These are phyloP conservation scores for Scolopax mira DNA, from an alignment of 2,113 vertebrate genomes.

Conservation along the genomic window DNA sequence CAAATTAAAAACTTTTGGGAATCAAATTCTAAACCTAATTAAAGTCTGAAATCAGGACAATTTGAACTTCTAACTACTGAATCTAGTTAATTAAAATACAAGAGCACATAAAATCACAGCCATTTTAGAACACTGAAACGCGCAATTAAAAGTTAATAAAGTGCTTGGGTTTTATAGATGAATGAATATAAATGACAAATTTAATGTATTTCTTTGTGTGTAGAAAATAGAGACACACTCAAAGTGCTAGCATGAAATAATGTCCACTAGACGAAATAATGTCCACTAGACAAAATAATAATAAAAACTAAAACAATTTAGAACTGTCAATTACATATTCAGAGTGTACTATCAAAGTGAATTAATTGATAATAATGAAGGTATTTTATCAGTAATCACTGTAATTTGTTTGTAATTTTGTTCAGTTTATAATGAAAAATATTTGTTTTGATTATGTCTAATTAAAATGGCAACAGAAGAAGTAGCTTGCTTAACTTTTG, in stretches of 20 bases:
- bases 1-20: background rate
- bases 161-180: background rate
- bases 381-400: slow-evolving; percentile 19
- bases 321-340: background rate
- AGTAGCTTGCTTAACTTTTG: background rate
- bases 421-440: slow-evolving; percentile 25
- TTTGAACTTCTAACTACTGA: background rate
- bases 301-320: background rate
- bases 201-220: background rate
- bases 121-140: background rate
- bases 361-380: background rate
- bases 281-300: background rate
- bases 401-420: slow-evolving; percentile 38
- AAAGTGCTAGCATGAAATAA: background rate
- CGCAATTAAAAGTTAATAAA: background rate
- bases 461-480: slow-evolving; percentile 22
- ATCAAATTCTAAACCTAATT: slow-evolving; percentile 1
- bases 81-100: slow-evolving; percentile 24
- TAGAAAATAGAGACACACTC: background rate
- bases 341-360: background rate
- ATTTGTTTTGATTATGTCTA: slow-evolving; percentile 7
- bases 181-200: slow-evolving; percentile 1
- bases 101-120: background rate
- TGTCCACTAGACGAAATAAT: background rate
- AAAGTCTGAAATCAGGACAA: background rate